Evolutionary conservation across 1,140 invertebrate genomes (phyloP).

Genomic region (Notospermus geniculatus): DNA sequence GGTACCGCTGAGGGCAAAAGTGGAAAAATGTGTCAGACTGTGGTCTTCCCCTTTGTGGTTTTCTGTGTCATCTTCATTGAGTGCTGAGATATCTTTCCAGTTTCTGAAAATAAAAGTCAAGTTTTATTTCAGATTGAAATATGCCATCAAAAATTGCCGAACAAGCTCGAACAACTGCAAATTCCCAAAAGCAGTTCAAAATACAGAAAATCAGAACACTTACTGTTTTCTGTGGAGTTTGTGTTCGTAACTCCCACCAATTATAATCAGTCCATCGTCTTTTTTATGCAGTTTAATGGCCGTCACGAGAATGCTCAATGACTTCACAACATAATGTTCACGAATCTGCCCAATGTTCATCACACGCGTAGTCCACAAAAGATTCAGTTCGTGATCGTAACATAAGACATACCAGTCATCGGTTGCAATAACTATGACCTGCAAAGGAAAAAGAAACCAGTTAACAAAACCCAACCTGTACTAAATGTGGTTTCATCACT

Average conservation of each 20-base stretch:
- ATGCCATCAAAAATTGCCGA: too few species aligned
- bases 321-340: conserved; percentile 31
- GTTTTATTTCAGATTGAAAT: too few species aligned
- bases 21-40: conserved; percentile 38
- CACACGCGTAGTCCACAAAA: conserved; percentile 33
- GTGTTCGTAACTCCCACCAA: conserved; percentile 43
- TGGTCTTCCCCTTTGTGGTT: conserved; percentile 25
- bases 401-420: conserved; percentile 45
- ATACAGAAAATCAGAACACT: too few species aligned
- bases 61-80: conserved; percentile 1
- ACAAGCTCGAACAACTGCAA: too few species aligned
- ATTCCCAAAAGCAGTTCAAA: too few species aligned
- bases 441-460: conserved; percentile 7
- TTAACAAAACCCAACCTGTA: too few species aligned
- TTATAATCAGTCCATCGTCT: conserved; percentile 38
- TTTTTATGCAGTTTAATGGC: conserved; percentile 37
- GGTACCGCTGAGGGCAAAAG: conserved; percentile 40
- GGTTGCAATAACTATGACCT: conserved; percentile 43
- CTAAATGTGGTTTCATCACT: too few species aligned
- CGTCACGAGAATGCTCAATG: conserved; percentile 34
- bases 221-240: conserved; percentile 2
- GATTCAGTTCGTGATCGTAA: conserved; percentile 33
- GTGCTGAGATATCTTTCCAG: too few species aligned
- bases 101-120: too few species aligned
- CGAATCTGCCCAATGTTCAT: conserved; percentile 26